Evolutionary conservation across 2,888 invertebrate species (phyloP), one percentile per base, ranked within the genome.

Genomic region (Ophioninae sp.): DNA sequence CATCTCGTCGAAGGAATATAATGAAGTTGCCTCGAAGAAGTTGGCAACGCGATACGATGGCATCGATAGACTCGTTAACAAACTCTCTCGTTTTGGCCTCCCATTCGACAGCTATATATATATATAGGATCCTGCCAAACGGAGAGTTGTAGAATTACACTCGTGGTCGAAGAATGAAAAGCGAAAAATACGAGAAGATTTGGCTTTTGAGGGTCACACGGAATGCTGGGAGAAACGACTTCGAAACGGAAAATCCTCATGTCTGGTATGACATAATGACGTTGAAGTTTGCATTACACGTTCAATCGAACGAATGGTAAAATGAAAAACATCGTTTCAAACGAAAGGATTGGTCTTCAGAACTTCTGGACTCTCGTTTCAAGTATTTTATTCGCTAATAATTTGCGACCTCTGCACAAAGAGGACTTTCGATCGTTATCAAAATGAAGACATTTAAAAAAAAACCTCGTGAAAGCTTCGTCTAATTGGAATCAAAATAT

Each of bases 1-100:
- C 82, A 73, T 85, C 71, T 80, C 72, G 61, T 74, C 41, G 76
- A 41, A 72, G 75, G 63, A 78, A 78, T 84, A 79, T 81, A 84
- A 81, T 84, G 78, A 83, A 83, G 80, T 78, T 75, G 83, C 69
- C 51, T 6, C 51, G 51, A n/a, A 58, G 51, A 37, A 41, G 41
- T 73, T 23, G 65, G 68, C 59, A 77, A 41, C 81, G n/a, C 56
- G 58, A 67, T 79, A 71, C 65, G 23, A 41, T 22, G 64, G 72
- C 63, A 73, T 77, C 77, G 80, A 74, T 72, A 64, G 65, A 79
- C 83, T 56, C 76, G 72, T 74, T 74, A 37, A 73, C 65, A 58
- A 56, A 13, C 37, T 67, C 37, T 9, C 13, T 63, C 63, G 13
- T 63, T 23, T 63, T 6, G 13, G 30, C 17, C 59, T 8, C 59